phyloP scores from a whole-genome alignment of 2,888 invertebrate genomes.

The Mimachlamys varia region DNA sequence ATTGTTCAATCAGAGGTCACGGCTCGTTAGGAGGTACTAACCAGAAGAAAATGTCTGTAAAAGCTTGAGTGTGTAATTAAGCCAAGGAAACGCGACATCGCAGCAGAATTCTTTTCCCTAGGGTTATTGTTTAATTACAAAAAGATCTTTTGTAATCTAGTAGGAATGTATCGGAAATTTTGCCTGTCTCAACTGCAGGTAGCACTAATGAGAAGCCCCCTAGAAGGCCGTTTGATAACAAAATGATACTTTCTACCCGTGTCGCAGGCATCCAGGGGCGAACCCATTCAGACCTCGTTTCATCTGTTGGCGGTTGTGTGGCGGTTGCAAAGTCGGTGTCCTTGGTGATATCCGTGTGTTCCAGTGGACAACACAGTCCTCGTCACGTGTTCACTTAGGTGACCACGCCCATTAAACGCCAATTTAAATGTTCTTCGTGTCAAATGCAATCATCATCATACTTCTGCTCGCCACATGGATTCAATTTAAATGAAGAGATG shows the following conservation, averaged over 20 bases:
- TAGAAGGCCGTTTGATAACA: slow-evolving; percentile 33
- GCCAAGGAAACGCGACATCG: neutral
- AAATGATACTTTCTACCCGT: slow-evolving; percentile 36
- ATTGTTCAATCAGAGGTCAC: neutral
- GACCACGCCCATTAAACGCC: slow-evolving; percentile 22
- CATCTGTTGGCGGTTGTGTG: slow-evolving; percentile 18
- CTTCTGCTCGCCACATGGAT: neutral
- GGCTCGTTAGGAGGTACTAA: neutral
- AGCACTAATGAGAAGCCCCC: neutral
- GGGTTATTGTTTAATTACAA: slow-evolving; percentile 31
- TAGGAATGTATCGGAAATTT: slow-evolving; percentile 27
- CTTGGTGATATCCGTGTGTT: neutral
- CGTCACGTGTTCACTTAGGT: neutral
- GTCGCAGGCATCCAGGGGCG: neutral
- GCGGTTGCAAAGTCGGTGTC: slow-evolving; percentile 20
- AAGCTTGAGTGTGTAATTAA: slow-evolving; percentile 21
- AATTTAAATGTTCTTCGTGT: slow-evolving; percentile 36
- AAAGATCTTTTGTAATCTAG: slow-evolving; percentile 1
- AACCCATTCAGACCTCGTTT: neutral
- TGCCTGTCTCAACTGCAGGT: slow-evolving; percentile 27
- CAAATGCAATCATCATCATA: slow-evolving; percentile 17
- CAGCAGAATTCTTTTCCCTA: slow-evolving; percentile 1
- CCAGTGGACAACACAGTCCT: neutral
- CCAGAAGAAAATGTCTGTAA: neutral
- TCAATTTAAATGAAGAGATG: slow-evolving; percentile 1